Evolutionary conservation across 2,797 vertebrate genomes (phyloP), one percentile per base, ranked within the genome.

Genomic region (Gymnopithys bicolor): DNA sequence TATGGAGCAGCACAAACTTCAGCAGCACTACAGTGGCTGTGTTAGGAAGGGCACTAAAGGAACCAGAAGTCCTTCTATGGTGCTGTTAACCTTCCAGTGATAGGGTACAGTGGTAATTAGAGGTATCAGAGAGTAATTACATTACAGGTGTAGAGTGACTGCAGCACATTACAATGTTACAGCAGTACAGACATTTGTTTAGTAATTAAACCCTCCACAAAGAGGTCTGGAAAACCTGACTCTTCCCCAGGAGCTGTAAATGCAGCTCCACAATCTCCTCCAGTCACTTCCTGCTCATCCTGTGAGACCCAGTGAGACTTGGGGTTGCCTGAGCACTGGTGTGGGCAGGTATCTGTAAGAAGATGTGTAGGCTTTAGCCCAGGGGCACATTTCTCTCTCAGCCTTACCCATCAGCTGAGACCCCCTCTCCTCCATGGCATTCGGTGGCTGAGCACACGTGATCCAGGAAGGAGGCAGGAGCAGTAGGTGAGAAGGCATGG

Each of bases 21-120:
- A 62, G 78, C 87, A 52, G n/a, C 64, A 11, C 68, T 62, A 56
- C 53, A 21, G 73, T 10, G 51, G 35, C 67, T 55, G 11, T 33
- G 58, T 79, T 70, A 96, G 78, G 35, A 8, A 52, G 79, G 82
- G 81, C 69, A 73, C 58, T 22, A 67, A 81, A 88, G 89, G 70
- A 93, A 89, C 19, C 74, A n/a, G 73, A 93, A 94, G 96, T 90
- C 87, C 51, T 92, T 92, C 89, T 81, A 69, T 86, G 82, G 55
- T 49, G 84, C 89, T 85, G 90, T 66, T 94, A 95, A 92, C 93
- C 89, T 93, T 94, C 92, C 87, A 81, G 79, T 90, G 89, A 90
- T 86, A 89, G 51, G 91, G 94, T 94, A 88, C 94, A 88, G 69
- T 63, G 79, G 91, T 96, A 94, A 97, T 96, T 91, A 95, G 94